phyloP scores from a whole-genome alignment of 2,797 vertebrate species.

The Cryptoprocta ferox region DNA sequence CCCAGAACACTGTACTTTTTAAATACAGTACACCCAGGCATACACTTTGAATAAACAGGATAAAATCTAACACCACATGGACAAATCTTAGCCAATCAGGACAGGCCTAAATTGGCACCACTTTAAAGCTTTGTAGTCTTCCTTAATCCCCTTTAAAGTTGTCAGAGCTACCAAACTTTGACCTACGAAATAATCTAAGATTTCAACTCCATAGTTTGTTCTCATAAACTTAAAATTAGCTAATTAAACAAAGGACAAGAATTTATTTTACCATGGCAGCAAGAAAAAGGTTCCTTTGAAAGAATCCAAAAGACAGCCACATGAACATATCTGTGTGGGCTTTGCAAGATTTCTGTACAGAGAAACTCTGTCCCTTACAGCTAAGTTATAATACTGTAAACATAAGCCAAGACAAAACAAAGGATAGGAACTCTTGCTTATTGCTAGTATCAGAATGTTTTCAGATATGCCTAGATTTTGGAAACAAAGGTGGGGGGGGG shows the following conservation, averaged over 20 bases:
- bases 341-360: neutral
- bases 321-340: neutral
- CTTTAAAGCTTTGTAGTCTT: neutral
- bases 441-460: neutral
- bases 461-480: neutral
- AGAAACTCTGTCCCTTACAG: neutral
- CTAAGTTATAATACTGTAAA: neutral
- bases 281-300: neutral
- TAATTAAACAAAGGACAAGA: neutral
- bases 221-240: neutral
- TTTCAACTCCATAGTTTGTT: neutral
- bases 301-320: neutral
- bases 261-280: neutral
- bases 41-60: neutral
- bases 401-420: neutral
- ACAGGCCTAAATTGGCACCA: neutral
- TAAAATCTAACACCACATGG: neutral
- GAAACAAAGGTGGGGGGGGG: neutral
- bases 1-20: neutral
- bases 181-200: neutral
- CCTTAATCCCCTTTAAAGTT: neutral
- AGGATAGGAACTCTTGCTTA: neutral
- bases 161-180: neutral
- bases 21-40: neutral
- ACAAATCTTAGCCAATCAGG: neutral